Base-by-base conservation (phyloP, 2,888 invertebrate species). In the Stenotaenia linearis region DNA sequence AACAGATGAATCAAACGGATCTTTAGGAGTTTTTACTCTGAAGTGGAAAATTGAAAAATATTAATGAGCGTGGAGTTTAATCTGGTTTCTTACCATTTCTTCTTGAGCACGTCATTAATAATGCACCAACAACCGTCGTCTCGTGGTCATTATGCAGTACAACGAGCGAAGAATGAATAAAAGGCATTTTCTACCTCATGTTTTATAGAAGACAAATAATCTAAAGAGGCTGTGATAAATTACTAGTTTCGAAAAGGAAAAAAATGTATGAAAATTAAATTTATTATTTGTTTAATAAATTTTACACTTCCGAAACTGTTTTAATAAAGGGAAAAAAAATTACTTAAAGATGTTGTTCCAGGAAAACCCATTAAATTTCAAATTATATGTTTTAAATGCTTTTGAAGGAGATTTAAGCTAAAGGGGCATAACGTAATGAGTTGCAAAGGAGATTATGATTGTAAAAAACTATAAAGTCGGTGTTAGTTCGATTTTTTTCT, bases 191-290 rank as follows among this genome's bases (percentile, higher is more conserved):
- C 69, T 69, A 69, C 28, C 69, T 69, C 69, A 69, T 69, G 69
- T 69, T 69, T 69, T 69, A 69, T 69, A 69, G 69, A 69, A 69
- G 69, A 69, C 69, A 69, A 69, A 69, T 69, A 69, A 69, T 69
- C 25, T 69, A 69, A 25, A 69, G 6, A 23, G 25, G 12, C 25
- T n/a, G n/a, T 69, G 69, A 69, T 69, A 69, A 69, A 69, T 69
- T 69, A 69, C 69, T 12, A 69, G 69, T 69, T 69, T 23, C 25
- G 69, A 21, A 56, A 21, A 69, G n/a, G 15, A 69, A 12, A 69
- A 28, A 69, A 69, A 69, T 28, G 15, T 5, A 25, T 69, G 15
- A 25, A 69, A 69, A 69, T 69, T 69, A 28, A 69, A 69, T 69
- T 69, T 69, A 69, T 69, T 69, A 69, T 69, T 69, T 69, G 25